Base-by-base conservation (phyloP, 35 echinoderm and acorn worm genomes). In the Ophiothrix spiculata region DNA sequence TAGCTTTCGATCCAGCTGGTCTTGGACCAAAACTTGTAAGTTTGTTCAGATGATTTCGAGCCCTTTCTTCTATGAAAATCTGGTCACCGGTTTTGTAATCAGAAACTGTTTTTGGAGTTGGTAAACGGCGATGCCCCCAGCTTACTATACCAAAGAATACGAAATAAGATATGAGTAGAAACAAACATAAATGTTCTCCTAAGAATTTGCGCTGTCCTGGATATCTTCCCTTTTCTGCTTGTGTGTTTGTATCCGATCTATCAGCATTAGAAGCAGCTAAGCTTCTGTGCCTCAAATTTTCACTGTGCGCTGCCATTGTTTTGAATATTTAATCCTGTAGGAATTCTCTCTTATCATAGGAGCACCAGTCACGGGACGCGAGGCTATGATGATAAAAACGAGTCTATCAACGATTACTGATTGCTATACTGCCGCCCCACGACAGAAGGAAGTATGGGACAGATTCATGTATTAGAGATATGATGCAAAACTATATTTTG, bases 1-100 rank as follows among this genome's bases (percentile, higher is more conserved):
- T 89, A 31, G 78, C 87, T 36, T 73, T 16, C 4, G 79, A 82
- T 33, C 87, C 87, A 1, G 78, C 36, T 33, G 78, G 87, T 1
- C 79, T 35, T 2, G 87, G 87, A 39, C 87, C 87, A 12, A 89
- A 39, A 31, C 79, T 88, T 23, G 87, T 69, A 19, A 89, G 36
- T 25, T 28, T 33, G 3, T 34, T 73, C 33, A 82, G n/a, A 29
- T 89, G 86, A 8, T 37, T 39, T 33, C 56, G 42, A n/a, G 87
- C 87, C 15, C 79, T 34, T 56, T 89, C 87, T 81, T 81, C 87
- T 13, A 88, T 39, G 56, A 88, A 88, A 37, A 28, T 40, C 77
- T 32, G n/a, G 29, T 77, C 38, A 40, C 81, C 81, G 16, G 29
- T n/a, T 38, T 32, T 34, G 31, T 88, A 36, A 14, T 80, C 86